Conservation (phyloP, 2,888 invertebrate species). For the Aphelenchoides bicaudatus region DNA sequence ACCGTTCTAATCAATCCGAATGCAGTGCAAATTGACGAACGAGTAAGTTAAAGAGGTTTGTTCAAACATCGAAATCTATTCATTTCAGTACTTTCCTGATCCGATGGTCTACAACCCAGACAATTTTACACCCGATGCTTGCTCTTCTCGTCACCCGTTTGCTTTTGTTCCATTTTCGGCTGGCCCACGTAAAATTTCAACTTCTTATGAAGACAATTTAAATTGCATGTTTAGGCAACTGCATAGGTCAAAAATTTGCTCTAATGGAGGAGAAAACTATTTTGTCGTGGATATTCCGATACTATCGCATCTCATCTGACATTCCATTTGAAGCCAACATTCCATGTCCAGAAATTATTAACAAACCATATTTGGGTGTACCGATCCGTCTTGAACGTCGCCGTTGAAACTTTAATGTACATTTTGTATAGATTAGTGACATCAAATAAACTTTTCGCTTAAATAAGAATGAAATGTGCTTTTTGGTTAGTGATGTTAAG, state of each 20-base stretch:
- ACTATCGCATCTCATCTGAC: conserved; percentile 24
- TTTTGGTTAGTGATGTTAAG: too few relatives aligned
- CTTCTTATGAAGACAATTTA: background rate
- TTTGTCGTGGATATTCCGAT: conserved; percentile 60
- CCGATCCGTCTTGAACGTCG: conserved; percentile 18
- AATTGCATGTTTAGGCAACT: conserved; percentile 24
- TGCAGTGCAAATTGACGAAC: background rate
- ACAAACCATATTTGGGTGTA: conserved; percentile 26
- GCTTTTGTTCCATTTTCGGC: conserved; percentile 37
- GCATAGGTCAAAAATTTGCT: conserved; percentile 59
- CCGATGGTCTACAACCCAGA: conserved; percentile 62
- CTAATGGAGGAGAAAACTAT: conserved; percentile 62
- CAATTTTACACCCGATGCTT: conserved; percentile 60
- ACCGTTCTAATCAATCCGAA: conserved; percentile 30
- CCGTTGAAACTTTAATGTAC: background rate
- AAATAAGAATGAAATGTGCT: too few relatives aligned
- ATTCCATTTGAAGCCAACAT: conserved; percentile 24
- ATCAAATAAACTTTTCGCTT: too few relatives aligned
- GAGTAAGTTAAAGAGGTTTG: conserved; percentile 9
- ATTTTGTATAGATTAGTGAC: too few relatives aligned
- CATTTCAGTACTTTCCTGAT: conserved; percentile 28
- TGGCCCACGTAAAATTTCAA: conserved; percentile 31
- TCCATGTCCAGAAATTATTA: conserved; percentile 34
- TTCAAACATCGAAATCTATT: background rate
- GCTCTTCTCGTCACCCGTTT: conserved; percentile 31